These are phyloP conservation scores for Hyppa rectilinea DNA, from an alignment of 2,888 invertebrate species.

Conservation along the genomic window DNA sequence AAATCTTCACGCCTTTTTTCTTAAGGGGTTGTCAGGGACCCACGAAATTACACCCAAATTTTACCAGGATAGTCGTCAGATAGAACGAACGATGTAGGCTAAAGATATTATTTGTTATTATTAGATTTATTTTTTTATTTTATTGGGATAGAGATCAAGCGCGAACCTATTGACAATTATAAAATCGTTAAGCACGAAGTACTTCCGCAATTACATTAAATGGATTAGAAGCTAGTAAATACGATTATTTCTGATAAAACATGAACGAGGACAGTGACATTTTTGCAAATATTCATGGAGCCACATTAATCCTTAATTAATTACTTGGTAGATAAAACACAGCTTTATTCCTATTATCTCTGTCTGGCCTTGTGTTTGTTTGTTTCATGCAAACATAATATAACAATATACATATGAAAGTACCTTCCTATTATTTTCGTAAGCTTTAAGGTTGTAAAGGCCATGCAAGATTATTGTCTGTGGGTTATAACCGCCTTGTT, in stretches of 20 bases:
- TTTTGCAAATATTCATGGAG: not conserved
- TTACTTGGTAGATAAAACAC: not conserved
- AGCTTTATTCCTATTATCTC: not conserved
- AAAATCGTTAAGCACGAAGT: too few relatives aligned
- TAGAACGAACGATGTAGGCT: too few relatives aligned
- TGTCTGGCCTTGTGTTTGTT: not conserved
- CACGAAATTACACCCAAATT: not conserved
- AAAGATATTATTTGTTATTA: too few relatives aligned
- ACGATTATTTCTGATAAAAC: conserved; percentile 24
- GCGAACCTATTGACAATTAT: too few relatives aligned
- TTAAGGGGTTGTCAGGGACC: not conserved
- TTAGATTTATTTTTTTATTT: too few relatives aligned
- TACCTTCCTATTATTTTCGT: not conserved
- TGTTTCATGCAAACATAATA: not conserved
- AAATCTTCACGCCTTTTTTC: not conserved
- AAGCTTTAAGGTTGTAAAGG: not conserved
- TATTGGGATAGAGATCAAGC: too few relatives aligned
- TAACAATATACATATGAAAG: not conserved
- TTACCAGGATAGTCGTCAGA: not conserved
- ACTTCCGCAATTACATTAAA: conserved; percentile 3
- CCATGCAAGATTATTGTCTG: too few relatives aligned
- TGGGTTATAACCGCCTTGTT: not conserved
- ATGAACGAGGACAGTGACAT: not conserved
- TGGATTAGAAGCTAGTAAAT: not conserved
- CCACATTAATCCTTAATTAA: conserved; percentile 1